Evolutionary conservation across 37 sponge, comb jelly and placozoan species (phyloP).

Genomic region (Oopsacas minuta): DNA sequence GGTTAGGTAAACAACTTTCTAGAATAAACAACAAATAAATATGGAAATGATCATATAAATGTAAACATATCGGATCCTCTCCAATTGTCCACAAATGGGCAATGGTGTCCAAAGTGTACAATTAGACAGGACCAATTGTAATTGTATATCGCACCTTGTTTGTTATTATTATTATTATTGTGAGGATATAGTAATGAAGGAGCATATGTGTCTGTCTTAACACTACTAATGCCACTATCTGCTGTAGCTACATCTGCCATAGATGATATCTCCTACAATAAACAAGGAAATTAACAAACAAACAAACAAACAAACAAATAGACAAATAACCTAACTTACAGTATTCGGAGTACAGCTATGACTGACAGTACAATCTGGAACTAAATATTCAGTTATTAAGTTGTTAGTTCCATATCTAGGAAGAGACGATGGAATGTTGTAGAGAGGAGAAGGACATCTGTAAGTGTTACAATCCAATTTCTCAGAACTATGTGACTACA

Average conservation of each 20-base stretch:
- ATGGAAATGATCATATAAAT: not conserved
- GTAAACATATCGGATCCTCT: too few relatives aligned
- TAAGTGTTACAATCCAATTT: not conserved
- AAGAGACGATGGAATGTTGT: not conserved
- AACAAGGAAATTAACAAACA: not conserved
- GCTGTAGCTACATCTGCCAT: not conserved
- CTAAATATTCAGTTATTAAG: not conserved
- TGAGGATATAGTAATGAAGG: not conserved
- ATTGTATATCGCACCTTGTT: not conserved
- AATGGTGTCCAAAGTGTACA: too few relatives aligned
- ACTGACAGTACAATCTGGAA: not conserved
- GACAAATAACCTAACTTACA: not conserved
- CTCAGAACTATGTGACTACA: not conserved
- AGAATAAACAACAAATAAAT: not conserved
- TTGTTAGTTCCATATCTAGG: not conserved
- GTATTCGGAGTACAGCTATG: conserved; percentile 5
- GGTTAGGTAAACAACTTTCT: not conserved
- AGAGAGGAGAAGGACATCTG: not conserved
- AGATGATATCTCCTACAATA: not conserved
- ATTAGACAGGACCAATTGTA: too few relatives aligned
- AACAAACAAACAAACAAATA: not conserved
- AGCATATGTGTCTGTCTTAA: not conserved
- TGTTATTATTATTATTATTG: not conserved
- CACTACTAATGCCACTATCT: conserved; percentile 12
- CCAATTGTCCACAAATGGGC: too few relatives aligned